phyloP scores from a whole-genome alignment of 2,888 invertebrate genomes.

The Limnephilus lunatus region DNA sequence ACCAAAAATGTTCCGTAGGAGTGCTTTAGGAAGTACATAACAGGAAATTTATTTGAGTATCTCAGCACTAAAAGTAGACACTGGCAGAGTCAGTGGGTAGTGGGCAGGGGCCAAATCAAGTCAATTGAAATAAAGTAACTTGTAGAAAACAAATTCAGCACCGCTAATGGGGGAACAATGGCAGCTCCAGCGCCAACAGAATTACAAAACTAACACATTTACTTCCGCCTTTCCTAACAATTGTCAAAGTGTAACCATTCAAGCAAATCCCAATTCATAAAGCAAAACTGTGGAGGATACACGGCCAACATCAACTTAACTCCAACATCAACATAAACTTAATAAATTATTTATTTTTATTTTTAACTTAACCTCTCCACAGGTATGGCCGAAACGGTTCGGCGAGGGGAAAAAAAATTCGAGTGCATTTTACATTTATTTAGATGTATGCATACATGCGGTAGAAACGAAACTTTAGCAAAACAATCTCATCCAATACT shows the following conservation, averaged over 20 bases:
- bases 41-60: background rate
- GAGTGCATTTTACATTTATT: no score
- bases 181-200: background rate
- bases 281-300: background rate
- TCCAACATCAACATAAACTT: background rate
- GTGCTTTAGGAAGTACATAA: background rate
- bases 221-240: background rate
- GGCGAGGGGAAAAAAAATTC: no score
- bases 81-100: background rate
- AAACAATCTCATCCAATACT: no score
- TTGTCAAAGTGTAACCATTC: background rate
- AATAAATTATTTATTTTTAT: no score
- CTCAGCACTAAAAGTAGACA: background rate
- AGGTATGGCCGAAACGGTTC: no score
- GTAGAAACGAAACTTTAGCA: no score
- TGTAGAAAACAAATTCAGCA: slow-evolving; percentile 29
- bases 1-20: background rate
- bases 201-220: background rate
- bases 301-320: no score
- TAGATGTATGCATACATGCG: no score
- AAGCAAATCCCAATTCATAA: background rate
- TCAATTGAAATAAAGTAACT: slow-evolving; percentile 28
- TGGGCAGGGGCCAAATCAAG: slow-evolving; percentile 20
- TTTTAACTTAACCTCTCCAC: no score
- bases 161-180: background rate